These are phyloP conservation scores for Xenopus petersii DNA, from an alignment of 2,797 vertebrate species.

Conservation along the genomic window DNA sequence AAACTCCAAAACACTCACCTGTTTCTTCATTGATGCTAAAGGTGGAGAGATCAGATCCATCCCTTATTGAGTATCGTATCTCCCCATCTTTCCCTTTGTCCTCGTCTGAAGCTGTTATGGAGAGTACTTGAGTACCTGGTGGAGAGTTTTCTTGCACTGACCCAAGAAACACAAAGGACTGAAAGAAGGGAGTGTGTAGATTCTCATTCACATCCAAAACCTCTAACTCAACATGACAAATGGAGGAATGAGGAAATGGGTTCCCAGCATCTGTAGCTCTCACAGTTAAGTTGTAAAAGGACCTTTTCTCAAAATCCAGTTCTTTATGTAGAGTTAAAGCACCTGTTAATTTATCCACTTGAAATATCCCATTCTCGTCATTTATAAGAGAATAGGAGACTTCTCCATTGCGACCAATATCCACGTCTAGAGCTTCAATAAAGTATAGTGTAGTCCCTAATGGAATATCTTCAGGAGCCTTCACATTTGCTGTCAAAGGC, in stretches of 20 bases:
- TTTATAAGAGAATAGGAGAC: conserved; percentile 83
- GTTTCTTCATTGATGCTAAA: conserved; percentile 87
- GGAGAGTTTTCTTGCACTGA: conserved; percentile 80
- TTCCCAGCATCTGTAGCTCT: conserved; percentile 83
- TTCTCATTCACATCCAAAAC: conserved; percentile 94
- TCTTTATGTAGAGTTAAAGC: conserved; percentile 83
- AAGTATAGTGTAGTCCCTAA: conserved; percentile 81
- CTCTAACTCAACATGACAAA: conserved; percentile 84
- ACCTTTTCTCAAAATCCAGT: conserved; percentile 85
- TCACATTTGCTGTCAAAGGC: conserved; percentile 75
- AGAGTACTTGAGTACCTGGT: conserved; percentile 75
- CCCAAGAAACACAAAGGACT: conserved; percentile 80
- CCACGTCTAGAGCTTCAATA: conserved; percentile 85
- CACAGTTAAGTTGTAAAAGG: conserved; percentile 84
- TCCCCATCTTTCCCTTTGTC: conserved; percentile 85
- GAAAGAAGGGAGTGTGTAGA: conserved; percentile 79
- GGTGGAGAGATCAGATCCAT: conserved; percentile 80
- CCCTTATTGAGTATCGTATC: conserved; percentile 83
- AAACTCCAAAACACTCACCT: conserved; percentile 67
- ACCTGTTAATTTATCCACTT: conserved; percentile 76
- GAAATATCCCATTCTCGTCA: conserved; percentile 75
- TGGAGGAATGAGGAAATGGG: conserved; percentile 81
- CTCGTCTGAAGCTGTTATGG: conserved; percentile 76
- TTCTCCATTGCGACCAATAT: conserved; percentile 76
- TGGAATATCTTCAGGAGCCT: conserved; percentile 86